Evolutionary conservation across 2,797 vertebrate species (phyloP), one percentile per base, ranked within the genome.

Genomic region (Poeciliopsis presidionis): DNA sequence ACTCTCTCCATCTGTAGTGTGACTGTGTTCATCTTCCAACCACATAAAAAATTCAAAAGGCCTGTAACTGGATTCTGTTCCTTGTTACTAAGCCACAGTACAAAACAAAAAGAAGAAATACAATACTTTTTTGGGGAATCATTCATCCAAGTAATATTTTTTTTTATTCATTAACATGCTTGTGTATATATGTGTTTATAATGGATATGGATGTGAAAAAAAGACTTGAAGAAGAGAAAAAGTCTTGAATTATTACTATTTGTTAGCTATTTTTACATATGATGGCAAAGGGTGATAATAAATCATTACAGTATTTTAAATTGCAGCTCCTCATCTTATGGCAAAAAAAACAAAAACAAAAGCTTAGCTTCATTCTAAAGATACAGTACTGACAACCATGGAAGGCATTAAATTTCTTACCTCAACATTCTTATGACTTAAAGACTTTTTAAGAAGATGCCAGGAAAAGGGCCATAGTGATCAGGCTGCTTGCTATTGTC

Each of bases 21-120:
- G 91, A 91, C 91, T 20, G 94, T 95, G 91, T 94, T 94, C 85
- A 73, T 93, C 93, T 92, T 91, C 91, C 87, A 81, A 89, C 84
- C 74, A 45, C 92, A 95, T 96, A 92, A 96, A 96, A 96, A 91
- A 96, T 96, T 94, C 89, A 96, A 83, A 83, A 45, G 79, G 81
- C 79, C 89, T 93, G 96, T 93, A 96, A 96, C 93, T 88, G 86
- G 95, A 96, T 81, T 91, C 69, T 79, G 84, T 75, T 84, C 85
- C 90, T 86, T 87, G 94, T 94, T 95, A 93, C 95, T 84, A 93
- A 92, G 94, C 92, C 93, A 92, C 94, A 89, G 92, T 80, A 80
- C 86, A 92, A 88, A 93, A 95, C 93, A 95, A 89, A 92, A 84
- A 83, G 80, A 25, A 75, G 78, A 80, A 90, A 87, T 74, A 69